phyloP scores from a whole-genome alignment of 2,113 vertebrate genomes.

The Sapajus apella region DNA sequence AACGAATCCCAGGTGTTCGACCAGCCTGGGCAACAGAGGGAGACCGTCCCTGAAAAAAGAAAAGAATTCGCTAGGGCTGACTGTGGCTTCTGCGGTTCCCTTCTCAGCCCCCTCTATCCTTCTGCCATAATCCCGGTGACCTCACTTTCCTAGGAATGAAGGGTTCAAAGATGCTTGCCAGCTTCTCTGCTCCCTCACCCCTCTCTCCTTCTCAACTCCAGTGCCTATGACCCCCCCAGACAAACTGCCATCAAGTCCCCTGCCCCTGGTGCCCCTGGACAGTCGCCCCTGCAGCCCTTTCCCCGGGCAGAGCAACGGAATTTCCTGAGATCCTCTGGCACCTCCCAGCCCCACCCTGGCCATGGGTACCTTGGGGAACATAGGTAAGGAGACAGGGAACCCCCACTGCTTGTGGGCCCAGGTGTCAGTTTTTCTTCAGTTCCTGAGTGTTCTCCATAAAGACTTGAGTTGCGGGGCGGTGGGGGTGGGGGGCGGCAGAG shows the following conservation, averaged over 20 bases:
- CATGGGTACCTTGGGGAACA: constrained; percentile 89
- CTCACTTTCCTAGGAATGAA: constrained; percentile 2
- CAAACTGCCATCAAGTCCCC: constrained; percentile 89
- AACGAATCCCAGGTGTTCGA: no score
- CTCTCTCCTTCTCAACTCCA: constrained; percentile 74
- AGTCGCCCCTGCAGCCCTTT: constrained; percentile 91
- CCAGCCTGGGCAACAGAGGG: neutral
- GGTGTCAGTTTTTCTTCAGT: neutral
- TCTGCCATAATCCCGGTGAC: neutral
- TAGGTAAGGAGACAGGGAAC: constrained; percentile 79
- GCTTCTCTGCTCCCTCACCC: constrained; percentile 44
- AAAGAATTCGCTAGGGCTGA: neutral
- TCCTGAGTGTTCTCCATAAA: neutral
- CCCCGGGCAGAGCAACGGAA: constrained; percentile 87
- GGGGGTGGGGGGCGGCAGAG: neutral
- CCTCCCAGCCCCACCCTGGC: constrained; percentile 86
- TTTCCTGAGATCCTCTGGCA: constrained; percentile 89
- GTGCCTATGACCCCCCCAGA: constrained; percentile 94
- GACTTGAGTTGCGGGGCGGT: neutral
- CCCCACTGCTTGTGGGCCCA: neutral
- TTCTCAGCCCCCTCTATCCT: neutral
- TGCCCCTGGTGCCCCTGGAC: constrained; percentile 84
- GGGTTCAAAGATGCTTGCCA: constrained; percentile 6
- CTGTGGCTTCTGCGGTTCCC: neutral
- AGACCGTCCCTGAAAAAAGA: neutral